phyloP scores from a whole-genome alignment of 1,140 invertebrate species.

The Sarcophaga peregrina region DNA sequence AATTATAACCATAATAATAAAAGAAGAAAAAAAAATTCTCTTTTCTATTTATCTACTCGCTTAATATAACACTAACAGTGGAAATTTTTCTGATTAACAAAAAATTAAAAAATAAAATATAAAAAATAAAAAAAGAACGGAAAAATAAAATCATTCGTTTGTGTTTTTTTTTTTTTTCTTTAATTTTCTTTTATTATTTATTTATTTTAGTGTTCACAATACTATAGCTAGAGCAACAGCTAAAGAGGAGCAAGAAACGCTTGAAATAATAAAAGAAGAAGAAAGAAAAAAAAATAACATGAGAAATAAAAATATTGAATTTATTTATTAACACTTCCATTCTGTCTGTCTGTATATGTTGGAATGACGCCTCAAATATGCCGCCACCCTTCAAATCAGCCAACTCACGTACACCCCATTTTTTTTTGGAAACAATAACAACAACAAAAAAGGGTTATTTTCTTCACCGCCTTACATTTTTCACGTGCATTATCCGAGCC shows the following conservation, averaged over 20 bases:
- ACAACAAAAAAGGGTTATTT: no score
- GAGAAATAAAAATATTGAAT: conserved; percentile 20
- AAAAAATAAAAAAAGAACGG: no score
- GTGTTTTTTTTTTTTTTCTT: not conserved
- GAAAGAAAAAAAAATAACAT: not conserved
- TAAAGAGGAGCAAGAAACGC: no score
- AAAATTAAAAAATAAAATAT: not conserved
- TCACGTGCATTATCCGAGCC: no score
- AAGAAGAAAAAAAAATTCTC: not conserved
- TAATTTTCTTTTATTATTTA: not conserved
- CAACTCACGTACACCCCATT: no score
- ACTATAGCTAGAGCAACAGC: not conserved
- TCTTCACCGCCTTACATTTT: no score
- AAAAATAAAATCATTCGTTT: not conserved
- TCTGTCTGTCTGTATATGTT: not conserved
- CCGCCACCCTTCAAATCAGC: not conserved
- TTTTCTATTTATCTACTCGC: conserved; percentile 5
- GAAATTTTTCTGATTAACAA: conserved; percentile 12
- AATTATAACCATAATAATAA: no score
- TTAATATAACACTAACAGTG: not conserved
- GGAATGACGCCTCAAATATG: not conserved
- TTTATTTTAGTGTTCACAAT: not conserved
- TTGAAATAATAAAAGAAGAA: not conserved
- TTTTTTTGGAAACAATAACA: no score
- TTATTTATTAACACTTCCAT: conserved; percentile 5